Evolutionary conservation across 2,888 invertebrate genomes (phyloP), one percentile per base, ranked within the genome.

Genomic region (Polydrusus cervinus): DNA sequence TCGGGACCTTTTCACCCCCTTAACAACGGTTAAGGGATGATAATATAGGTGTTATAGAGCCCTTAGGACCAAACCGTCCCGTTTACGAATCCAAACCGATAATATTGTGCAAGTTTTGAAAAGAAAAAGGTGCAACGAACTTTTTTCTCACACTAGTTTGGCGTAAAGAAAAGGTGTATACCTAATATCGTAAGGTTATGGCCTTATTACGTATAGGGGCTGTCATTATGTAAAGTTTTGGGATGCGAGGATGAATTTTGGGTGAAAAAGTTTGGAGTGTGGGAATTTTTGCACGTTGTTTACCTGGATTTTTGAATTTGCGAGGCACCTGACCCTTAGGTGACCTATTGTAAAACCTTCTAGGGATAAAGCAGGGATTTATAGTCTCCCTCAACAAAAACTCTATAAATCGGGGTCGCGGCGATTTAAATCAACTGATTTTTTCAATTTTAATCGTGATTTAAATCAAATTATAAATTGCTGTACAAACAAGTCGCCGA

Each of bases 1-100:
- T 57, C 40, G 74, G 66, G 69, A 60, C 57, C 65, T 65, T 65
- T 74, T 69, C 18, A 74, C 62, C 70, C 64, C 74, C 74, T 40
- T 34, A 34, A 67, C 62, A 72, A 76, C 76, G 76, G 76, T 76
- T 76, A 76, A 71, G 76, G 76, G 76, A 76, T 76, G 74, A 74
- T 74, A 53, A 67, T 67, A 51, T 60, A 60, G 57, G 57, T 60
- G 57, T 60, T 60, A 60, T 60, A 38, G 7, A 38, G 38, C 57
- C 57, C 57, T 5, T n/a, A 53, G n/a, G 30, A 53, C 13, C 14
- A 6, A 16, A 60, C 16, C 14, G 38, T 38, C 57, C 57, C 57
- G 57, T 60, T 38, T 13, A 13, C 38, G 57, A 60, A 60, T 38
- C 57, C 38, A 60, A 60, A 60, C 57, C 57, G 38, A 38, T 38